Base-by-base conservation (phyloP, 1,140 invertebrate genomes). In the Penaeus chinensis region DNA sequence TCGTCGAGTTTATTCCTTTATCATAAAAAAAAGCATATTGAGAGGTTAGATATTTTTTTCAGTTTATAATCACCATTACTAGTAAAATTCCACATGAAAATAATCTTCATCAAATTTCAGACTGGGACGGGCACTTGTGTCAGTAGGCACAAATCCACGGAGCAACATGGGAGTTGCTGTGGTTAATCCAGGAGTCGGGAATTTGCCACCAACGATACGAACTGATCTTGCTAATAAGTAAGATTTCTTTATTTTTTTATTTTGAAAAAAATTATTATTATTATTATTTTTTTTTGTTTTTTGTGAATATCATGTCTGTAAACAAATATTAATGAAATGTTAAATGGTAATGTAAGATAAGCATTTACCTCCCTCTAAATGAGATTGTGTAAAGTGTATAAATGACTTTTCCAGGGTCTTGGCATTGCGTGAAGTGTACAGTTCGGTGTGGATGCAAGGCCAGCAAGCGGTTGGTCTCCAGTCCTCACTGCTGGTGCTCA, bases 181-280 rank as follows among this genome's bases (percentile, higher is more conserved):
- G 11, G 94, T 95, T 47, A 95, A 95, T 91, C 91, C 95, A 80
- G 94, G 94, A 54, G 93, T 95, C 2, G 93, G 92, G 84, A 95
- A 95, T 92, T 91, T 95, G 8, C 93, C 94, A 62, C 93, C 94
- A 19, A 95, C 94, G 27, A 93, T 94, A 65, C 93, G 94, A 85
- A 95, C 94, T 22, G 94, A 95, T 89, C 92, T 95, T 89, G 94
- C 94, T n/a, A 95, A 95, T 91, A 95, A 94, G 93, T 88, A 69
- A 54, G 54, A 54, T 54, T 54, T 54, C 32, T 32, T 32, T 32
- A 2, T 47, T 47, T 47, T 47, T 13, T 32, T 82, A 42, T 71
- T 71, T 82, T 82, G 24, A n/a, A 84, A 61, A 32, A 69, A 80
- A 24, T 20, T 84, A 20, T 60, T 84, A 20, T 60, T 77, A 71